Base-by-base conservation (phyloP, 2,888 invertebrate species). In the Asteroscopus sphinx region DNA sequence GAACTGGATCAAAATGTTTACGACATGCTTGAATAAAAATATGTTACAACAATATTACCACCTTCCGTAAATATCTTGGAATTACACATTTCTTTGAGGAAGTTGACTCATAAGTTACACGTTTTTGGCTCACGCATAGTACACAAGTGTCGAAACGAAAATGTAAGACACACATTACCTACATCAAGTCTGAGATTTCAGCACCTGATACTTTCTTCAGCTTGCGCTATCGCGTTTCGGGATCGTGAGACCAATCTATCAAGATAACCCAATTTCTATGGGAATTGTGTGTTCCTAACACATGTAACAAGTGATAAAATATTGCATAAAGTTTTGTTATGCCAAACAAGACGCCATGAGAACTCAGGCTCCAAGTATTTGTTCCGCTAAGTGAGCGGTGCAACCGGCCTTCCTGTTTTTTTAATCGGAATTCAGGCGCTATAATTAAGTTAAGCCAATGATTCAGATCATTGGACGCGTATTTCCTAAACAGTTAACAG, bases 191-290 rank as follows among this genome's bases (percentile, higher is more conserved):
- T 67, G 56, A 66, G 61, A 72, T 72, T 71, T 71, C 76, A 72
- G 74, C 59, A 72, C 54, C 64, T 68, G 73, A 77, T 70, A 74
- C 66, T 77, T 75, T 75, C 74, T 73, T 72, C 68, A 61, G 51
- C 36, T 46, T 39, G 40, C 54, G 56, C 73, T 86, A 86, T 87
- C 87, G 47, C 49, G 59, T 79, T 81, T 79, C 82, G 64, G 84
- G 81, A 84, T 81, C 80, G 65, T 45, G 82, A 55, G 32, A 71
- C 70, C 62, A 74, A 93, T 93, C 88, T 83, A 91, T 93, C 92
- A 94, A 89, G 93, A 94, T 94, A 93, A 90, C 93, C 93, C 81
- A 83, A 86, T 90, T 92, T 83, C 82, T 79, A 86, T 86, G 88
- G 87, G 90, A 89, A 86, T 68, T 80, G 82, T 87, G 79, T 83